phyloP scores from a whole-genome alignment of 2,888 invertebrate species.

The Seladonia tumulorum region DNA sequence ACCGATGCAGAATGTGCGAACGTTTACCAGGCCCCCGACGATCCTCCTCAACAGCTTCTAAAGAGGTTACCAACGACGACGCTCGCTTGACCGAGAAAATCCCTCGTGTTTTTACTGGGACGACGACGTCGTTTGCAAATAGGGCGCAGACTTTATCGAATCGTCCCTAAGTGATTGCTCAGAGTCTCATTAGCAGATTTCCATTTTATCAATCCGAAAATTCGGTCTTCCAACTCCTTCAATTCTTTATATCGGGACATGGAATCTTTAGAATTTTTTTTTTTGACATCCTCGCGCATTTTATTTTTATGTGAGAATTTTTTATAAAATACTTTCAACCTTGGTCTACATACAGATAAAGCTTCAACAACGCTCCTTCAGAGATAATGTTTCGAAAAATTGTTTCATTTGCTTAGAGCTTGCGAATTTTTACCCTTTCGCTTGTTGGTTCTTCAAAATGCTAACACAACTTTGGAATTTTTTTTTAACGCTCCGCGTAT shows the following conservation, averaged over 20 bases:
- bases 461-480: too few relatives aligned
- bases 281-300: too few relatives aligned
- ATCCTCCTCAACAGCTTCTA: background rate
- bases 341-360: too few relatives aligned
- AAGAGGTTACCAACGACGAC: constrained; percentile 3
- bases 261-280: too few relatives aligned
- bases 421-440: too few relatives aligned
- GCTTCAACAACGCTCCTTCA: too few relatives aligned
- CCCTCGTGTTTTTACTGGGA: background rate
- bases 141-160: background rate
- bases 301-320: too few relatives aligned
- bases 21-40: constrained; percentile 10
- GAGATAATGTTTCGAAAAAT: too few relatives aligned
- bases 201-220: background rate
- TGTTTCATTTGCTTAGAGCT: too few relatives aligned
- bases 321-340: too few relatives aligned
- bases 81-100: constrained; percentile 1
- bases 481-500: too few relatives aligned
- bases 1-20: constrained; percentile 11
- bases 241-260: background rate
- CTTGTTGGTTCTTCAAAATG: too few relatives aligned
- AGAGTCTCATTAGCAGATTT: background rate
- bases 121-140: background rate
- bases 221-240: rapidly evolving
- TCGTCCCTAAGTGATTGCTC: background rate